phyloP scores from a whole-genome alignment of 1,140 invertebrate species.

The Euura lappo region DNA sequence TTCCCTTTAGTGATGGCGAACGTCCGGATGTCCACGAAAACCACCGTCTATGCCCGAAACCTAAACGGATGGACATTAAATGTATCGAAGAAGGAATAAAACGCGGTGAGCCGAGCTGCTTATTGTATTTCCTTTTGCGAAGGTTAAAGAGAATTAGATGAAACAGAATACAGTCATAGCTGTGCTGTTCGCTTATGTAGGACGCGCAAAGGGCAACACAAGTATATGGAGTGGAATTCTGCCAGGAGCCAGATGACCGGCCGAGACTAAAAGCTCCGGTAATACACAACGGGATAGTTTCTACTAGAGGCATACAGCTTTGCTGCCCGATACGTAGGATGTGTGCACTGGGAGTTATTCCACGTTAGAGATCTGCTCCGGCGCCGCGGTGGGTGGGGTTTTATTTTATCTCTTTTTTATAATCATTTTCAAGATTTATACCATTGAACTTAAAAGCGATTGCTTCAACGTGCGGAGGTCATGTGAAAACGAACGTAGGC shows the following conservation, averaged over 20 bases:
- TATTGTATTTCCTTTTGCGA: constrained; percentile 47
- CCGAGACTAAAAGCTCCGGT: constrained; percentile 56
- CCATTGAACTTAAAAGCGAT: too few relatives aligned
- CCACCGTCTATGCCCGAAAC: too few relatives aligned
- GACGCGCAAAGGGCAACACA: not conserved
- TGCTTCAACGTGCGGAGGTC: too few relatives aligned
- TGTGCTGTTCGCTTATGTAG: not conserved
- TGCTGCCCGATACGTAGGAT: not conserved
- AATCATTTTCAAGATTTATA: too few relatives aligned
- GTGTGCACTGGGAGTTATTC: not conserved
- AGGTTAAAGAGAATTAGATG: constrained; percentile 56
- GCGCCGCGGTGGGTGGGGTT: not conserved
- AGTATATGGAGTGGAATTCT: not conserved
- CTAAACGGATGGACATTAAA: not conserved
- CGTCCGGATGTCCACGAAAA: too few relatives aligned
- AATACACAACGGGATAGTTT: constrained; percentile 53
- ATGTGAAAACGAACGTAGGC: too few relatives aligned
- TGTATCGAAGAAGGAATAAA: not conserved
- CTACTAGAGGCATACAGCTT: constrained; percentile 31
- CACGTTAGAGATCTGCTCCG: not conserved
- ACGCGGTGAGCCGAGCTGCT: not conserved
- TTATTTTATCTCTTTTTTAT: too few relatives aligned
- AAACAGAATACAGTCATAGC: constrained; percentile 27
- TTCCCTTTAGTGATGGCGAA: too few relatives aligned
- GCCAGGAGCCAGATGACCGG: constrained; percentile 41